Base-by-base conservation (phyloP, 2,888 invertebrate species). In the Tyria jacobaeae region DNA sequence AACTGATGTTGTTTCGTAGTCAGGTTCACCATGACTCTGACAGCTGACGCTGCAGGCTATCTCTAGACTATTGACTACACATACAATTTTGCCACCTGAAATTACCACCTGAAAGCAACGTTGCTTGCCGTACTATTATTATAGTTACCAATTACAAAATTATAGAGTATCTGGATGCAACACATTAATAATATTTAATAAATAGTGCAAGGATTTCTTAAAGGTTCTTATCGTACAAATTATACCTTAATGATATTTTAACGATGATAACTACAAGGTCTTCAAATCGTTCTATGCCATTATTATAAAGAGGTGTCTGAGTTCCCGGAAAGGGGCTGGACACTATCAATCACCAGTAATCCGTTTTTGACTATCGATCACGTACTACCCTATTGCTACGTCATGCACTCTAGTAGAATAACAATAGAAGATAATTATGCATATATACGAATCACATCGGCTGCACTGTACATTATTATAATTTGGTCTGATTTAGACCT, bases 261-360 rank as follows among this genome's bases (percentile, higher is more conserved):
- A 34, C 3, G 17, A 21, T 15, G 14, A 56, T 31, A 25, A 55
- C 17, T 41, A 66, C 25, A 25, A 50, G 21, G 51, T 51, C 55
- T 65, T 47, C 41, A 60, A 50, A 62, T 50, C 51, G 50, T 59
- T 65, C 64, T 15, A 52, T 49, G 25, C 48, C 57, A 64, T 67
- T 64, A 64, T 47, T 48, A 57, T 63, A 54, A 60, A 70, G 68
- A 70, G 61, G 53, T 58, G 59, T 34, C 51, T 51, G 66, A 60
- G 52, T 57, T 60, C 61, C 60, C 48, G 37, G 55, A 60, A 62
- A 66, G 81, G 81, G 70, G 62, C 66, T 58, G 47, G 71, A 64
- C 76, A 76, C 79, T 78, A 82, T 84, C 82, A 78, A 84, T 84
- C 85, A 84, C 64, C 58, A 56, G 60, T 80, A 83, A 81, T 82